These are phyloP conservation scores for Amblyornis subalaris DNA, from an alignment of 2,113 vertebrate species.

Conservation along the genomic window DNA sequence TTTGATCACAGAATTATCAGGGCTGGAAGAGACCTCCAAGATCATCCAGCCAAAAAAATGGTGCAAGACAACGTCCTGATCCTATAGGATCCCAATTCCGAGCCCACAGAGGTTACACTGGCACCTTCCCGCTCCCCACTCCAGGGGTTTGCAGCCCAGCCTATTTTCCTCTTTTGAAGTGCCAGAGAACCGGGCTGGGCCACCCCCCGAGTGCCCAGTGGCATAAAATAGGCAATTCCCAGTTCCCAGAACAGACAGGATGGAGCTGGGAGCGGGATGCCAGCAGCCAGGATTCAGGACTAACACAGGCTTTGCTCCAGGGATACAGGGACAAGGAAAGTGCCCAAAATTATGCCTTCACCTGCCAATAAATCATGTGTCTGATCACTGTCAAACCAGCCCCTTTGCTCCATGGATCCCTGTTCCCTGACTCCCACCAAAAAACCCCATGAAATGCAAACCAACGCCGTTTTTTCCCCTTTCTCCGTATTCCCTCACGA, in stretches of 20 bases:
- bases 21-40: not conserved
- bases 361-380: not conserved
- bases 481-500: not conserved
- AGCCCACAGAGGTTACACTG: not conserved
- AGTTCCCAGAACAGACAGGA: not conserved
- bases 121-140: not conserved
- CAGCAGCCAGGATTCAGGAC: accelerated
- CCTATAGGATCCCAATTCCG: accelerated
- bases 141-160: not conserved
- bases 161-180: not conserved
- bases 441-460: not conserved
- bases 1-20: not conserved
- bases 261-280: not conserved
- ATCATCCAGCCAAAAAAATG: accelerated
- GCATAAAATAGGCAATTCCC: not conserved
- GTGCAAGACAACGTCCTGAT: not conserved
- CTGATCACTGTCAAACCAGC: not conserved
- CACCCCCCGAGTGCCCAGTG: not conserved
- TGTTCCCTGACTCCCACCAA: not conserved
- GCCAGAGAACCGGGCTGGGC: not conserved
- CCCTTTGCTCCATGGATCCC: not conserved
- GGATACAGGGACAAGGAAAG: not conserved
- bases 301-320: accelerated
- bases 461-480: not conserved
- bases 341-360: not conserved